Percentiles rank a stretch among this genome's conserved stretches.
phyloP scores from a whole-genome alignment of 2,888 invertebrate species.

The Pyrgus malvae region DNA sequence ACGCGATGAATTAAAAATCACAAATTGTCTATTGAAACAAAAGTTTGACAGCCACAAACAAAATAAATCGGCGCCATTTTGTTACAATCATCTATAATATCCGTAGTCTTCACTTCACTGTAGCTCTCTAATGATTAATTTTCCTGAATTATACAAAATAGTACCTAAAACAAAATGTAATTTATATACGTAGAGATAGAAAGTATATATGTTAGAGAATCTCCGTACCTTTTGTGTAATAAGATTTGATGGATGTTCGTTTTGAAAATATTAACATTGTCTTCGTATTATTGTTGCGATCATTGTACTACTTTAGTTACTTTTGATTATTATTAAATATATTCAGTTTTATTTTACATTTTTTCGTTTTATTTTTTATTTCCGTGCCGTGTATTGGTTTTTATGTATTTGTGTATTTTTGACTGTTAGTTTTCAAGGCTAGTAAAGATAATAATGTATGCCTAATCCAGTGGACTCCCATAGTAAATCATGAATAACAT shows the following conservation, averaged over 20 bases:
- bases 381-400: conserved; percentile 48
- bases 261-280: conserved; percentile 45
- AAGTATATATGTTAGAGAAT: conserved; percentile 62
- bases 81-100: conserved; percentile 6
- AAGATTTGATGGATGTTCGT: conserved; percentile 35
- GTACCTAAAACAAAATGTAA: conserved; percentile 49
- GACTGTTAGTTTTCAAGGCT: conserved; percentile 9
- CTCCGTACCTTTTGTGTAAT: conserved; percentile 66
- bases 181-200: conserved; percentile 36
- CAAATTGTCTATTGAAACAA: conserved; percentile 4
- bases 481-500: conserved; percentile 24
- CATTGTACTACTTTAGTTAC: conserved; percentile 65
- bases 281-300: conserved; percentile 55
- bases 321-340: conserved; percentile 76
- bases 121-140: conserved; percentile 22
- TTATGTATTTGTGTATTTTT: conserved; percentile 21
- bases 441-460: conserved; percentile 5
- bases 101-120: conserved; percentile 20
- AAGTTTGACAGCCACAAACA: background rate
- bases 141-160: conserved; percentile 26
- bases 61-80: conserved; percentile 16
- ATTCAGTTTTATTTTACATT: conserved; percentile 79
- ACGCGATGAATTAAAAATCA: conserved; percentile 9
- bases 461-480: conserved; percentile 9
- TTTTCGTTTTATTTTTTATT: conserved; percentile 75